These are phyloP conservation scores for Callithrix jacchus DNA, from an alignment of 2,113 vertebrate genomes.

Conservation along the genomic window DNA sequence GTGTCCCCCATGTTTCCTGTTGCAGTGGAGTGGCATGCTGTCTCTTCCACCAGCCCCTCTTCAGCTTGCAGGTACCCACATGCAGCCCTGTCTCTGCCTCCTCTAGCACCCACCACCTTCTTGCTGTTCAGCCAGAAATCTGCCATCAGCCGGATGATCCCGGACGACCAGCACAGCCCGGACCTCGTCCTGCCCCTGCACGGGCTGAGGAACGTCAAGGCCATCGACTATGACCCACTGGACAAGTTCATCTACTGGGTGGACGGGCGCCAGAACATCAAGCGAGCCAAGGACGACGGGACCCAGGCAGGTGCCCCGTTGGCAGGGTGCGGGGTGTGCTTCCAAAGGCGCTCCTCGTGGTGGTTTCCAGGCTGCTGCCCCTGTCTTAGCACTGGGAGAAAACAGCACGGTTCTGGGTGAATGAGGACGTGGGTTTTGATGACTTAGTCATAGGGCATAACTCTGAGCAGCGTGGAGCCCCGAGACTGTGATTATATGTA, in stretches of 20 bases:
- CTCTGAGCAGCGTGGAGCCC: fast-evolving
- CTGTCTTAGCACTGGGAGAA: background rate
- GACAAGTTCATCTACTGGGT: constrained; percentile 95
- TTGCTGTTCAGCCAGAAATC: constrained; percentile 95
- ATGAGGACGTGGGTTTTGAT: background rate
- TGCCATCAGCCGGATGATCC: constrained; percentile 94
- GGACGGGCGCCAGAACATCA: constrained; percentile 94
- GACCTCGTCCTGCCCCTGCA: constrained; percentile 96
- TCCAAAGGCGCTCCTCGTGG: background rate
- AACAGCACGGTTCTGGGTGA: fast-evolving
- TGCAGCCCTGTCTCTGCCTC: background rate
- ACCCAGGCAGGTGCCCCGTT: constrained; percentile 85
- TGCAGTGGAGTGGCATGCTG: fast-evolving
- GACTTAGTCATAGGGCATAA: background rate
- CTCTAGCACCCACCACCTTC: constrained; percentile 92
- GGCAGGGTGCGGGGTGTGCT: fast-evolving
- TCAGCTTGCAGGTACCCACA: fast-evolving
- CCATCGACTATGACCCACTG: constrained; percentile 92
- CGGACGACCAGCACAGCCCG: constrained; percentile 93
- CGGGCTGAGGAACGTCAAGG: constrained; percentile 90
- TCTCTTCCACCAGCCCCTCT: fast-evolving
- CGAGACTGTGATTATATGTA: background rate
- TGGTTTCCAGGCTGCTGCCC: background rate
- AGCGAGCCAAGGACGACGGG: constrained; percentile 93
- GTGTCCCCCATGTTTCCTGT: fast-evolving